Evolutionary conservation across 2,113 vertebrate species (phyloP).

Genomic region (Casuarius casuarius): DNA sequence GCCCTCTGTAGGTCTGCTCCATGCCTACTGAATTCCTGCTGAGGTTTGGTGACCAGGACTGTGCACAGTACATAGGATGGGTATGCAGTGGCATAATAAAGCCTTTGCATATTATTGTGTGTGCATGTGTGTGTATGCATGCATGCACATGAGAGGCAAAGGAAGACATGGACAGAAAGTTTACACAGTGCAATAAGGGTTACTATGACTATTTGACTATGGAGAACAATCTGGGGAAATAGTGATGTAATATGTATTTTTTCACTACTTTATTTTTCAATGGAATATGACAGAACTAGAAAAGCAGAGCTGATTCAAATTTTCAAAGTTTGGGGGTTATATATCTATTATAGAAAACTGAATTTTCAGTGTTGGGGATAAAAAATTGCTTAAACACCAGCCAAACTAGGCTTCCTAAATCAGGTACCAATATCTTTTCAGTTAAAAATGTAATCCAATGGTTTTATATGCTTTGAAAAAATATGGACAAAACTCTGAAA

Average conservation of each 20-base stretch:
- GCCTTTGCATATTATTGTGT: neutral
- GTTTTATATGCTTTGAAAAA: neutral
- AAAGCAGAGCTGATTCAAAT: neutral
- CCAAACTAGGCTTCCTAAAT: neutral
- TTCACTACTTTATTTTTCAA: neutral
- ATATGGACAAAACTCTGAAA: neutral
- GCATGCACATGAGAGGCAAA: neutral
- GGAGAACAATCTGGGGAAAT: neutral
- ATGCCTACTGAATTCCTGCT: neutral
- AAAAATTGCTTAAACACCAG: neutral
- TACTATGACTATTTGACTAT: neutral
- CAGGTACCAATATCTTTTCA: neutral
- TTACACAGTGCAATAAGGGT: neutral
- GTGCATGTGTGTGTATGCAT: neutral
- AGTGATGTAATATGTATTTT: neutral
- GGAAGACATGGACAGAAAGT: neutral
- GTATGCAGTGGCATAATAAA: neutral
- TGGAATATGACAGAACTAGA: neutral
- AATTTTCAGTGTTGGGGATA: neutral
- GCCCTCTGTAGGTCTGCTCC: neutral
- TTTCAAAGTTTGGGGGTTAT: neutral
- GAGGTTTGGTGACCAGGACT: too few relatives aligned
- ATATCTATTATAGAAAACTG: neutral
- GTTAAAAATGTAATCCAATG: neutral
- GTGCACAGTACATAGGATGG: too few relatives aligned